A percentile compares a stretch with the other conserved stretches of the same genome.
Evolutionary conservation across 2,888 invertebrate genomes (phyloP).

Genomic region (Bombylius discolor): DNA sequence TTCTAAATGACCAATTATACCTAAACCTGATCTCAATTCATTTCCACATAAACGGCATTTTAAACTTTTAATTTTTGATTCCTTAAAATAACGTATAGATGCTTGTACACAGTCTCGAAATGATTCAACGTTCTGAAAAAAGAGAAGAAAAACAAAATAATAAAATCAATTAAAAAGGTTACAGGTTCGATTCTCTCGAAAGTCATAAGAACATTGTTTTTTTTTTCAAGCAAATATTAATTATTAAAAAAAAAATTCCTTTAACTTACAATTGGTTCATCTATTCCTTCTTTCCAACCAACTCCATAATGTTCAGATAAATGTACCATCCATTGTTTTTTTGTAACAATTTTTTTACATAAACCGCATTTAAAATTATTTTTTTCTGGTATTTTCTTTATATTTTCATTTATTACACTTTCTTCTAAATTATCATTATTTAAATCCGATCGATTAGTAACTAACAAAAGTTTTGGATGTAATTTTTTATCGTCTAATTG

Average conservation of each 20-base stretch:
- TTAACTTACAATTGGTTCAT: constrained; percentile 20
- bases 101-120: constrained; percentile 17
- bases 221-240: not conserved
- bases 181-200: no score
- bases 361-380: constrained; percentile 25
- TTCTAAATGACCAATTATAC: constrained; percentile 26
- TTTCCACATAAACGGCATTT: constrained; percentile 27
- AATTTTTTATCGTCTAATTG: not conserved
- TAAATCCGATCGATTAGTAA: constrained; percentile 24
- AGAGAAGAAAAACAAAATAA: not conserved
- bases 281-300: constrained; percentile 24
- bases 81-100: constrained; percentile 20
- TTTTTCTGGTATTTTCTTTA: not conserved
- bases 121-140: constrained; percentile 16
- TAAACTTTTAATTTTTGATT: constrained; percentile 14
- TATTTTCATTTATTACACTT: constrained; percentile 6
- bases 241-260: not conserved
- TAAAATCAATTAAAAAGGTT: not conserved
- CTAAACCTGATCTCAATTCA: constrained; percentile 22
- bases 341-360: constrained; percentile 21
- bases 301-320: constrained; percentile 29
- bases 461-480: constrained; percentile 25
- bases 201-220: no score
- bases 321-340: constrained; percentile 22
- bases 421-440: constrained; percentile 21